These are phyloP conservation scores for Corapipo altera DNA, from an alignment of 2,113 vertebrate species.

Conservation along the genomic window DNA sequence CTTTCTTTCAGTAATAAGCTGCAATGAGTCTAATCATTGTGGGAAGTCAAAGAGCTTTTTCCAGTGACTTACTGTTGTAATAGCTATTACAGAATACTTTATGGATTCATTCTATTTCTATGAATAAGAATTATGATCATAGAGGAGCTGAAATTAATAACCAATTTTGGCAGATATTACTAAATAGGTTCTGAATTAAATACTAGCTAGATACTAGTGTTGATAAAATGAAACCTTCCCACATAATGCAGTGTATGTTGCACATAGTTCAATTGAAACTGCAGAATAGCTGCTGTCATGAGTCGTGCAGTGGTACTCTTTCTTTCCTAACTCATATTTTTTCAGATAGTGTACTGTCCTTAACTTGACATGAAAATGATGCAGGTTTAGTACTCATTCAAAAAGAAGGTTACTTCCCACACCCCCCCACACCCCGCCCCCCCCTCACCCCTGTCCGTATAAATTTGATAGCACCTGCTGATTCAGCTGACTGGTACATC, in stretches of 20 bases:
- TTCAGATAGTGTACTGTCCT: not conserved
- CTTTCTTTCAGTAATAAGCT: not conserved
- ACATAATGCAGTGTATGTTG: not conserved
- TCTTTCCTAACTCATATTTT: not conserved
- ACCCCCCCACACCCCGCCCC: too few relatives aligned
- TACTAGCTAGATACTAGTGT: not conserved
- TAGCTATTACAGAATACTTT: constrained; percentile 1
- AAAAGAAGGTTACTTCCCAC: not conserved
- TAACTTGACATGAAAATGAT: not conserved
- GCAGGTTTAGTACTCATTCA: not conserved
- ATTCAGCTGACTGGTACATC: not conserved
- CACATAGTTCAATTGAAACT: not conserved
- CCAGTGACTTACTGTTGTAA: not conserved
- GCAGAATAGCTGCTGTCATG: not conserved
- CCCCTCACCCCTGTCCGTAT: not conserved
- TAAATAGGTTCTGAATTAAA: constrained; percentile 49
- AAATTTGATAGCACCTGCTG: not conserved
- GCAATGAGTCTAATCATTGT: not conserved
- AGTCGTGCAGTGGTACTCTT: not conserved
- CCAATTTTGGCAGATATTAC: constrained; percentile 37
- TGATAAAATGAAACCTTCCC: constrained; percentile 33
- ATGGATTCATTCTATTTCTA: constrained; percentile 5
- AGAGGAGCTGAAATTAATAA: constrained; percentile 41
- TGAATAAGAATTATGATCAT: constrained; percentile 28
- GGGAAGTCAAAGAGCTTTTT: not conserved